Conservation (phyloP, 2,797 vertebrate genomes). For the Etheostoma nigrum region DNA sequence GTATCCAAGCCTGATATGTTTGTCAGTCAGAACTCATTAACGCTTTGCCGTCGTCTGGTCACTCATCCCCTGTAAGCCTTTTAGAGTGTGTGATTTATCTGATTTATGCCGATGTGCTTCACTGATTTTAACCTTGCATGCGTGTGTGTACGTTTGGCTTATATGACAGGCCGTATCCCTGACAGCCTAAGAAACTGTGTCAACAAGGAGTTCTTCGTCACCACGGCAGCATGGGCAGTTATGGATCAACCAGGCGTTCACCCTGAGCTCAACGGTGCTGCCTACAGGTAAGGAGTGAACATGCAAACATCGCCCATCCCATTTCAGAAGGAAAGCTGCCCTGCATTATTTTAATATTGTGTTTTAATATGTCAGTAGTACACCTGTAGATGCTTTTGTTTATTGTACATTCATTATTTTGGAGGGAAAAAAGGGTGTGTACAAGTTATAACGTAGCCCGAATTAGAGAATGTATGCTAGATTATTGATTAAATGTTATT, state of each 20-base stretch:
- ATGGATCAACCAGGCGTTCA: conserved; percentile 94
- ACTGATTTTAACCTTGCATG: conserved; percentile 1
- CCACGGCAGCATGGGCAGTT: conserved; percentile 92
- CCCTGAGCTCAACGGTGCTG: conserved; percentile 95
- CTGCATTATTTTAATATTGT: neutral
- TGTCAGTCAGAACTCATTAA: conserved; percentile 49
- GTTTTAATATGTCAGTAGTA: neutral
- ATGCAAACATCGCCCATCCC: neutral
- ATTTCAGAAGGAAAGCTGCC: neutral
- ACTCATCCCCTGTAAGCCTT: conserved; percentile 8
- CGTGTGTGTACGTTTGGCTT: conserved; percentile 6
- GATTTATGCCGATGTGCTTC: conserved; percentile 5
- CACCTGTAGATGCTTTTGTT: neutral
- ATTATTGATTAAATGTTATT: neutral
- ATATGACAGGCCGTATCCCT: conserved; percentile 91
- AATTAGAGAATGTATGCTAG: neutral
- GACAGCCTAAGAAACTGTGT: conserved; percentile 98
- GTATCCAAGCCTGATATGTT: conserved; percentile 46
- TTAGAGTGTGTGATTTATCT: conserved; percentile 6
- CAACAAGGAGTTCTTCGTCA: conserved; percentile 98
- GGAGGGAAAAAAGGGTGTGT: neutral
- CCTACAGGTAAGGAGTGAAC: conserved; percentile 90
- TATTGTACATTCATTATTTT: neutral
- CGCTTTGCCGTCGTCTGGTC: conserved; percentile 20
- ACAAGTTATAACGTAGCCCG: neutral